Conservation (phyloP, 1,140 invertebrate species). For the Eueides isabella region DNA sequence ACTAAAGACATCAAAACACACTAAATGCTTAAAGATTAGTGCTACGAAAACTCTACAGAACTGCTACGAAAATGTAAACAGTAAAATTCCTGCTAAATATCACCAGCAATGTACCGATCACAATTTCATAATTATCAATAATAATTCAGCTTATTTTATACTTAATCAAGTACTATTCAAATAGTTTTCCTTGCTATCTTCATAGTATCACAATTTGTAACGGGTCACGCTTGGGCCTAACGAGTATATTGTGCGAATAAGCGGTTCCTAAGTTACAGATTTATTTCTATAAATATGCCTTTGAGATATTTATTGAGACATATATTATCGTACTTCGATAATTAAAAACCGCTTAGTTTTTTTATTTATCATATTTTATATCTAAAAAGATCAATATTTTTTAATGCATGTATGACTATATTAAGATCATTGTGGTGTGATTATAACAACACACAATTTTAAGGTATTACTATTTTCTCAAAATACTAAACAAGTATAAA, state of each 20-base stretch:
- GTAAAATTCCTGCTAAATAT: not conserved
- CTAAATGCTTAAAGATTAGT: not conserved
- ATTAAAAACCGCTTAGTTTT: too few species aligned
- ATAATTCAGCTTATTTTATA: not conserved
- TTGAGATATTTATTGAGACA: too few species aligned
- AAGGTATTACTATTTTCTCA: too few species aligned
- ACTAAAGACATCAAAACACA: not conserved
- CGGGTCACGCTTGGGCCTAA: not conserved
- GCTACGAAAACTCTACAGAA: not conserved
- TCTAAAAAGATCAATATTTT: too few species aligned
- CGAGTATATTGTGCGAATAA: not conserved
- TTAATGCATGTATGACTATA: too few species aligned
- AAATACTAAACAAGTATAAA: too few species aligned
- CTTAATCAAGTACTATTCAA: not conserved
- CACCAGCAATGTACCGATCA: not conserved
- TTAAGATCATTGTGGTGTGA: too few species aligned
- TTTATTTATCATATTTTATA: too few species aligned
- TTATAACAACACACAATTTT: too few species aligned
- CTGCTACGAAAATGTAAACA: not conserved
- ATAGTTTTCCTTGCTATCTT: not conserved
- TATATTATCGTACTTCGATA: too few species aligned
- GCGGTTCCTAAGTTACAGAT: not conserved
- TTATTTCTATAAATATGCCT: too few species aligned
- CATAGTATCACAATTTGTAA: conserved; percentile 5
- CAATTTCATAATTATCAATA: not conserved